These are phyloP conservation scores for Ctenosaura bakeri DNA, from an alignment of 2,797 vertebrate genomes.

Conservation along the genomic window DNA sequence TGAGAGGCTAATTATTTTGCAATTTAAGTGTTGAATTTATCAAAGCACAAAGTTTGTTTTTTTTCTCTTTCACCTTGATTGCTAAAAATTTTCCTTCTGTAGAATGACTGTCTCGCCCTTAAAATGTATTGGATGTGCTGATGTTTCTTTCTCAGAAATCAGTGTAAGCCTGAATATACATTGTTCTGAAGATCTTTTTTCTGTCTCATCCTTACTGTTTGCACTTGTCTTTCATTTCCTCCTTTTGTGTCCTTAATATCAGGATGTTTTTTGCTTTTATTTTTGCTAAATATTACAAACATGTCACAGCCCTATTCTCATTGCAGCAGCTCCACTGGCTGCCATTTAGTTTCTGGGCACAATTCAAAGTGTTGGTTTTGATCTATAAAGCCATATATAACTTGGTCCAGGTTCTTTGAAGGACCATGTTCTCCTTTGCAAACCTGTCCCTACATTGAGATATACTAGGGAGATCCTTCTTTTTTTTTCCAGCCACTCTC, in stretches of 20 bases:
- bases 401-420: too few species aligned
- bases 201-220: not conserved
- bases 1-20: conserved; percentile 74
- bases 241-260: not conserved
- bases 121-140: conserved; percentile 51
- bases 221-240: not conserved
- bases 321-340: not conserved
- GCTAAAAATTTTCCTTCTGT: conserved; percentile 66
- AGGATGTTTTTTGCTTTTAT: too few species aligned
- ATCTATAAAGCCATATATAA: too few species aligned
- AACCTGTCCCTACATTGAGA: too few species aligned
- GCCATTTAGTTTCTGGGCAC: too few species aligned
- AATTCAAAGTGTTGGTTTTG: too few species aligned
- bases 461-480: too few species aligned
- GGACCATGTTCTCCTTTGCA: too few species aligned
- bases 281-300: not conserved
- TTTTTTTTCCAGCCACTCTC: too few species aligned
- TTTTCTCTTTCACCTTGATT: conserved; percentile 21
- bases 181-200: conserved; percentile 35
- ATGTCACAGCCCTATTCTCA: not conserved
- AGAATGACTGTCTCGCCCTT: conserved; percentile 47
- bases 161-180: conserved; percentile 26
- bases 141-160: conserved; percentile 39
- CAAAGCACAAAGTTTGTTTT: conserved; percentile 64
- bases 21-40: conserved; percentile 64